Conservation (phyloP, 2,113 vertebrate species). For the Grus americana region DNA sequence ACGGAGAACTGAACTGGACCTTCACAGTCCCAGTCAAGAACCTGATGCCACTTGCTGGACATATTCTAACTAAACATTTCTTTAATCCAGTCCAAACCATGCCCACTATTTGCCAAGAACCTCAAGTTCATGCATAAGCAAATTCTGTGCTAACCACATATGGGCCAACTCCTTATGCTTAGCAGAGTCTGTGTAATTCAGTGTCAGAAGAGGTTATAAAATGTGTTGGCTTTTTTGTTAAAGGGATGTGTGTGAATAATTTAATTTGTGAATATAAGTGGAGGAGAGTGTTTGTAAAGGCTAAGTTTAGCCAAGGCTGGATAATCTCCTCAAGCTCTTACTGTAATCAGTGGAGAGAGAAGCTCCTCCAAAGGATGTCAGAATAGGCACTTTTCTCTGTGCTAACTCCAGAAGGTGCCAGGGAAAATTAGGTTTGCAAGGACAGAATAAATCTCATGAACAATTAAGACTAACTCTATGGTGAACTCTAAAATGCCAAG, state of each 20-base stretch:
- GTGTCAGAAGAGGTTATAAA: neutral
- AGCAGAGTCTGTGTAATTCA: neutral
- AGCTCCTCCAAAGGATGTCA: neutral
- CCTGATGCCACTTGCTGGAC: neutral
- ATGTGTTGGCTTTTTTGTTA: neutral
- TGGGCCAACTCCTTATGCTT: neutral
- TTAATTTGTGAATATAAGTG: constrained; percentile 17
- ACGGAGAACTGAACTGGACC: neutral
- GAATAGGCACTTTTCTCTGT: neutral
- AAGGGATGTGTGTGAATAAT: neutral
- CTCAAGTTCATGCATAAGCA: neutral
- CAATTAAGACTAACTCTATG: neutral
- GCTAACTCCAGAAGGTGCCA: neutral
- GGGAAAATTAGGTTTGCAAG: neutral
- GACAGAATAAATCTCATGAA: neutral
- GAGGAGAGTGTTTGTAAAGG: neutral
- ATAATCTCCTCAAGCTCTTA: constrained; percentile 1
- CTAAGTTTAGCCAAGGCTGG: neutral
- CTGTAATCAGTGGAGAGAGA: neutral
- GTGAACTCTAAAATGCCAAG: neutral
- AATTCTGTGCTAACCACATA: neutral
- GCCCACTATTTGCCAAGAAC: neutral
- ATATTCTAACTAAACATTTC: neutral
- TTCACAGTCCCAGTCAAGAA: neutral
- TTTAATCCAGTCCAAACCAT: neutral